phyloP scores from a whole-genome alignment of 2,888 invertebrate species.

The Athetis lepigone region DNA sequence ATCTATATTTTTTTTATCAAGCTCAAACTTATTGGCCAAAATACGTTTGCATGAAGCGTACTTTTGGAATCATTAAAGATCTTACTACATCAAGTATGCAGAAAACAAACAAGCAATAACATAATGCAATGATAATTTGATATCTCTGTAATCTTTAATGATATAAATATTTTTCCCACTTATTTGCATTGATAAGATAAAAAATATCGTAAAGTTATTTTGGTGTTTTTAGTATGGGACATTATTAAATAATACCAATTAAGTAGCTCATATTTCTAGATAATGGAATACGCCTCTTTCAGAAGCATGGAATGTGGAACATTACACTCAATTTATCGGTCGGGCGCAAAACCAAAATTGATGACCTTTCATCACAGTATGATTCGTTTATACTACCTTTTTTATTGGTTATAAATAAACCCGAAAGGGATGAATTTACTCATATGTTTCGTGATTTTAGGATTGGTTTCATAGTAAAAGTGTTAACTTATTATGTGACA shows the following conservation, averaged over 20 bases:
- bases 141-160: constrained; percentile 16
- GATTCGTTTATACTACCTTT: not conserved
- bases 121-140: constrained; percentile 8
- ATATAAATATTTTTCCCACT: constrained; percentile 28
- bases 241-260: not conserved
- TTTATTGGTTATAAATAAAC: no score
- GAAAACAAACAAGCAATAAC: constrained; percentile 27
- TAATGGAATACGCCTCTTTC: not conserved
- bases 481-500: no score
- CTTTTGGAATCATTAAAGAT: no score
- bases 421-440: no score
- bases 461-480: no score
- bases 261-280: not conserved
- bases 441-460: no score
- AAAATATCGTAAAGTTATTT: constrained; percentile 18
- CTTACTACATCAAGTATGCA: constrained; percentile 10
- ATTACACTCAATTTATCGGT: not conserved
- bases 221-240: not conserved
- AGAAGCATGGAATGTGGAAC: not conserved
- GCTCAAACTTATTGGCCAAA: no score
- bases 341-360: not conserved
- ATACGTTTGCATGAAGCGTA: no score
- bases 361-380: not conserved
- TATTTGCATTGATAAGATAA: constrained; percentile 55
- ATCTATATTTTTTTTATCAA: no score